Base-by-base conservation (phyloP, 1,140 invertebrate species). In the Mya arenaria region DNA sequence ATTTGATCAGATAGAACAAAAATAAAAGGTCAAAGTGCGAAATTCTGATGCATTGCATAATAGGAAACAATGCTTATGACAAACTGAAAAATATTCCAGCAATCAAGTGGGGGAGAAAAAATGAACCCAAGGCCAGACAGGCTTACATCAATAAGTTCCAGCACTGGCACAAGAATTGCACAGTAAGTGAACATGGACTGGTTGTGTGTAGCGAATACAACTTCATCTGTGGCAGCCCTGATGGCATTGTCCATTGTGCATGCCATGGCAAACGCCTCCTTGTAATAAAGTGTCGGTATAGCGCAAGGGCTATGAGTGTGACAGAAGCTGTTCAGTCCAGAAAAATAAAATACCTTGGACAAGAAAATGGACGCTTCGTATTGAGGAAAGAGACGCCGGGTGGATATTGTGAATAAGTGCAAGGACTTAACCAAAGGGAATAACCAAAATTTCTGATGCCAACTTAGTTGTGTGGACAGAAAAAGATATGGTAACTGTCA, bases 141-240 rank as follows among this genome's bases (percentile, higher is more conserved):
- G 32, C 30, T 41, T 74, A 74, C 30, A 30, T 60, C 5, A 37
- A 60, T 30, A 60, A 60, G 17, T 52, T 60, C 60, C 8, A 4
- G 19, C n/a, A 72, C 1, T 56, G 6, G 34, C 69, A 72, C 25
- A 13, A 28, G 39, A 19, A n/a, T 19, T 74, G 36, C 10, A 19
- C 32, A 6, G 3, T 58, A 37, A 17, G 23, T n/a, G 37, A 23
- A 17, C 56, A 74, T 58, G 52, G 32, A 62, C 55, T 74, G 17
- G 28, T 74, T 1, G 71, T 74, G 8, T 74, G 60, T 30, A 37
- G 30, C 17, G 28, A 4, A 28, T 52, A 5, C 55, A 15, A 60
- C 30, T 73, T 73, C 34, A 73, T 60, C 5, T 36, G 71, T 3
- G 52, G 71, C 6, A 73, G 71, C 39, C 71, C 30, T 39, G 55